Percentiles rank a stretch among this genome's conserved stretches.
These are phyloP conservation scores for Tenualosa thibaudeaui DNA, from an alignment of 2,797 vertebrate genomes.

Conservation along the genomic window DNA sequence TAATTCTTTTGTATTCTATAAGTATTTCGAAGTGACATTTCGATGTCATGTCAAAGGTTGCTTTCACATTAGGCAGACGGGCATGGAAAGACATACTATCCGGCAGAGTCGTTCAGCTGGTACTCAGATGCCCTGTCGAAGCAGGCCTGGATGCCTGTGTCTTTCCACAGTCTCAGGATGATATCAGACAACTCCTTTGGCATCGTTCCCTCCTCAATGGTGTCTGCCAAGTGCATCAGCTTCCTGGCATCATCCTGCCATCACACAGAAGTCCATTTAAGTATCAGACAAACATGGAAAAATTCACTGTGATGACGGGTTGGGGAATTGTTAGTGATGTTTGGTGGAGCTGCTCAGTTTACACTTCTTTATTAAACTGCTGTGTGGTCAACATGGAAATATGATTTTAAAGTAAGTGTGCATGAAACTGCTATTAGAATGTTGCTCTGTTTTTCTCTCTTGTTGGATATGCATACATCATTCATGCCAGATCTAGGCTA, in stretches of 20 bases:
- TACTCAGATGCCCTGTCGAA: conserved; percentile 95
- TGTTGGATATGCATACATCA: too few relatives aligned
- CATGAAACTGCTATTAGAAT: not conserved
- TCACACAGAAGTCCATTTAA: conserved; percentile 7
- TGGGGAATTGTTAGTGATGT: not conserved
- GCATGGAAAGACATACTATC: conserved; percentile 82
- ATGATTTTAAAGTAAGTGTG: too few relatives aligned
- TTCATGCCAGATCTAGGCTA: too few relatives aligned
- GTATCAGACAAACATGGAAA: not conserved
- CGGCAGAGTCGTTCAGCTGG: conserved; percentile 96
- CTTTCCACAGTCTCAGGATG: conserved; percentile 92
- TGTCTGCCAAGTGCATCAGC: conserved; percentile 93
- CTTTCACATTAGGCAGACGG: not conserved
- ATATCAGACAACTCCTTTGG: conserved; percentile 94
- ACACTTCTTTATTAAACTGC: not conserved
- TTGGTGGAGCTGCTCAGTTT: not conserved
- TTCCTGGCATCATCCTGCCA: conserved; percentile 91
- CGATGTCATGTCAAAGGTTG: not conserved
- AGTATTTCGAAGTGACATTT: too few relatives aligned
- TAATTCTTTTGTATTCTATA: too few relatives aligned
- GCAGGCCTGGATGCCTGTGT: conserved; percentile 90
- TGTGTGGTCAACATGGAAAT: not conserved
- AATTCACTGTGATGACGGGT: not conserved
- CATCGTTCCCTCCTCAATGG: conserved; percentile 95
- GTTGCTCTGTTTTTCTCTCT: not conserved